These are phyloP conservation scores for Lepidothrix coronata DNA, from an alignment of 2,113 vertebrate genomes.

Conservation along the genomic window DNA sequence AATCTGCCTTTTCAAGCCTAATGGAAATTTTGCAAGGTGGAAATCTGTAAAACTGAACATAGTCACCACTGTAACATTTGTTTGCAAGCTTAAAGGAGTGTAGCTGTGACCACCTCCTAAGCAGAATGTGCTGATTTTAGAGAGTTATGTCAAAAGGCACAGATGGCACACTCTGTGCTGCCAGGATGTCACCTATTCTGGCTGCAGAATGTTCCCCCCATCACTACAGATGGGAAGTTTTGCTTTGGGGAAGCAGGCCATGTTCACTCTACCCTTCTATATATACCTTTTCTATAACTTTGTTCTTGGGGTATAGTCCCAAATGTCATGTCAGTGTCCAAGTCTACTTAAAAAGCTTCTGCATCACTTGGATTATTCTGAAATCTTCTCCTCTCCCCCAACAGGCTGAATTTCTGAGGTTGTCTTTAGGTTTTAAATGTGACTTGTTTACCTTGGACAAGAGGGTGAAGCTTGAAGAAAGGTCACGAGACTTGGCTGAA, in stretches of 20 bases:
- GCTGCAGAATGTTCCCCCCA: neutral
- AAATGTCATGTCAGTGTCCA: neutral
- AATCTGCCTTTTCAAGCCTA: neutral
- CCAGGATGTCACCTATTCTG: neutral
- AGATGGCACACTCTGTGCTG: neutral
- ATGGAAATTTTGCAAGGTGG: neutral
- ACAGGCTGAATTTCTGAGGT: constrained; percentile 91
- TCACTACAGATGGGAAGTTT: neutral
- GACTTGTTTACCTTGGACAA: constrained; percentile 97
- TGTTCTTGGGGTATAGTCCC: neutral
- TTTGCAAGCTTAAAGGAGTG: constrained; percentile 3
- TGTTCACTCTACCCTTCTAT: neutral
- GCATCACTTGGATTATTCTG: neutral
- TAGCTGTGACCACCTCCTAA: neutral
- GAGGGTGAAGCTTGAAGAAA: constrained; percentile 88
- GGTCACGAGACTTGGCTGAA: constrained; percentile 92
- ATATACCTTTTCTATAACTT: neutral
- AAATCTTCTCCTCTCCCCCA: neutral
- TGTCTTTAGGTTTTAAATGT: constrained; percentile 94
- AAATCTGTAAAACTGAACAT: neutral
- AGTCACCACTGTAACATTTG: neutral
- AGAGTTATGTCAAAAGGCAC: neutral
- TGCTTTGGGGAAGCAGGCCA: neutral
- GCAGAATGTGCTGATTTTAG: neutral
- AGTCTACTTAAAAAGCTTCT: neutral